These are phyloP conservation scores for Myxocyprinus asiaticus DNA, from an alignment of 2,113 vertebrate genomes.

Conservation along the genomic window DNA sequence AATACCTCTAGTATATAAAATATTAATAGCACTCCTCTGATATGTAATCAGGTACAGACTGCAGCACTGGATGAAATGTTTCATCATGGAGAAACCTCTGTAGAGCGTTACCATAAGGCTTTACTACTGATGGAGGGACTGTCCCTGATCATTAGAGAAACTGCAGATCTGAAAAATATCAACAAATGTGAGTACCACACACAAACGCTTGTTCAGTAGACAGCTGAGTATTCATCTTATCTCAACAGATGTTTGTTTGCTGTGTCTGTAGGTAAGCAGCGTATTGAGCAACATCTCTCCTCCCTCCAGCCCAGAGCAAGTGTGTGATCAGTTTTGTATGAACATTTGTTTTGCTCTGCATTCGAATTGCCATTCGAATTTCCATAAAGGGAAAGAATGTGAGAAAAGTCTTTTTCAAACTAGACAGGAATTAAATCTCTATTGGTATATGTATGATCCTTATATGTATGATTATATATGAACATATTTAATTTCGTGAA, in stretches of 20 bases:
- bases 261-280: slow-evolving; percentile 82
- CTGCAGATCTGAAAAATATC: slow-evolving; percentile 78
- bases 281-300: slow-evolving; percentile 88
- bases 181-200: slow-evolving; percentile 37
- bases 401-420: too few relatives aligned
- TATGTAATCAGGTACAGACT: slow-evolving; percentile 83
- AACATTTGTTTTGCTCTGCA: not conserved
- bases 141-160: slow-evolving; percentile 85
- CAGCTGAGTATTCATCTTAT: not conserved
- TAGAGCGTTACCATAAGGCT: slow-evolving; percentile 90
- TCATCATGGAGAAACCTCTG: slow-evolving; percentile 86
- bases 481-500: too few relatives aligned
- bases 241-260: slow-evolving; percentile 8
- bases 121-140: slow-evolving; percentile 94
- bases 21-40: not conserved
- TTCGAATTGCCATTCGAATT: not conserved
- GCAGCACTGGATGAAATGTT: slow-evolving; percentile 98
- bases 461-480: too few relatives aligned
- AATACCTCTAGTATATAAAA: not conserved
- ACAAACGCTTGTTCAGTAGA: not conserved
- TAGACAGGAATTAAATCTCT: too few relatives aligned
- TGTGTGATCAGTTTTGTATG: slow-evolving; percentile 60
- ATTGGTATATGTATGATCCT: too few relatives aligned
- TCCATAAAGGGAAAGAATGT: not conserved
- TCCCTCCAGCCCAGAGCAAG: slow-evolving; percentile 79